These are phyloP conservation scores for Leptonema lineaticorne DNA, from an alignment of 1,140 invertebrate genomes.

Conservation along the genomic window DNA sequence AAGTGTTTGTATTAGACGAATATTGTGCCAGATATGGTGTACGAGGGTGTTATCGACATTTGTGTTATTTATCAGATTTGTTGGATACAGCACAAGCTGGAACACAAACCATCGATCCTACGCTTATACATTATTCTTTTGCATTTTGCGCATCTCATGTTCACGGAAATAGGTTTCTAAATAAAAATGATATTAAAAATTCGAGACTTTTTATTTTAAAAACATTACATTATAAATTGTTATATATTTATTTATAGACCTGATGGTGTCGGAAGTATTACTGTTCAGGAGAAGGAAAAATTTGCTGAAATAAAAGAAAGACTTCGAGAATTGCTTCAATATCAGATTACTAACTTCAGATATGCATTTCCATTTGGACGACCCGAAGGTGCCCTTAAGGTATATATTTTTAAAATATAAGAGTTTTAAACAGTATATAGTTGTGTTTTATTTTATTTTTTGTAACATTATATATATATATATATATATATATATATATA, in stretches of 20 bases:
- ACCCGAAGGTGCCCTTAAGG: slow-evolving; percentile 94
- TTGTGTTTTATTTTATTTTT: not conserved
- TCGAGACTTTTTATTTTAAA: not conserved
- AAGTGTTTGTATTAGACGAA: slow-evolving; percentile 97
- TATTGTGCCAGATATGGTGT: slow-evolving; percentile 98
- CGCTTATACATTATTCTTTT: slow-evolving; percentile 97
- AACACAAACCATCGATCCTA: slow-evolving; percentile 92
- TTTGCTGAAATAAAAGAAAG: slow-evolving; percentile 97
- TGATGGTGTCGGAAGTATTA: slow-evolving; percentile 97
- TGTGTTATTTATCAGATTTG: slow-evolving; percentile 94
- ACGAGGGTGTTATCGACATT: slow-evolving; percentile 92
- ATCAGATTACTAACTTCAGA: slow-evolving; percentile 99
- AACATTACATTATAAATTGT: not conserved
- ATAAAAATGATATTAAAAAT: slow-evolving; percentile 55
- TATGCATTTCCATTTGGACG: slow-evolving; percentile 98
- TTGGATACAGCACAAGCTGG: slow-evolving; percentile 94
- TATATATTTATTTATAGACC: slow-evolving; percentile 66
- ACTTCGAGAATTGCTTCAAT: slow-evolving; percentile 87
- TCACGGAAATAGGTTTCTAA: slow-evolving; percentile 95
- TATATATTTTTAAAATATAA: slow-evolving; percentile 33
- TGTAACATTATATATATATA: not conserved
- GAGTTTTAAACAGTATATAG: not conserved
- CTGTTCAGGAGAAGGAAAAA: slow-evolving; percentile 95
- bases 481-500: not conserved
- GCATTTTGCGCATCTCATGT: slow-evolving; percentile 99